These are phyloP conservation scores for Polyergus mexicanus DNA, from an alignment of 1,140 invertebrate species.

Conservation along the genomic window DNA sequence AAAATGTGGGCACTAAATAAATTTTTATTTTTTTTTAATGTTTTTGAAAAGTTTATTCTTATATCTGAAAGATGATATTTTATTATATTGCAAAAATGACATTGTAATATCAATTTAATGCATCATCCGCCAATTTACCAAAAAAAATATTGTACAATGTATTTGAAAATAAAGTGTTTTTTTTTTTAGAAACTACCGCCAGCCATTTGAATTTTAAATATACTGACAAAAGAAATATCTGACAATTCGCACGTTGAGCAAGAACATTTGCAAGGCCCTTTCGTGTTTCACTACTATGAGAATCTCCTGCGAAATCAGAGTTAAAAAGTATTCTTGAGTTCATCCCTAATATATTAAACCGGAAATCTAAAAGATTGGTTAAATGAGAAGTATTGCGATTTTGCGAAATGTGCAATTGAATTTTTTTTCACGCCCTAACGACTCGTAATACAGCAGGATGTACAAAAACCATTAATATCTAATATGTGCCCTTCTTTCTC, in stretches of 20 bases:
- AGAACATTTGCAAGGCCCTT: constrained; percentile 14
- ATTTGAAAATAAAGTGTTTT: constrained; percentile 16
- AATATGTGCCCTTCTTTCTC: not conserved
- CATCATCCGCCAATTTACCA: not conserved
- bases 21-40: not conserved
- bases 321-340: constrained; percentile 47
- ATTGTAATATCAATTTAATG: constrained; percentile 10
- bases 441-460: not conserved
- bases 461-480: constrained; percentile 23
- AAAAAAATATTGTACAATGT: not conserved
- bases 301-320: constrained; percentile 8
- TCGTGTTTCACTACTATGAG: not conserved
- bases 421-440: constrained; percentile 15
- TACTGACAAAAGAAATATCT: constrained; percentile 33
- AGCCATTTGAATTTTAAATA: constrained; percentile 5
- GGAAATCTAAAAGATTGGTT: constrained; percentile 23
- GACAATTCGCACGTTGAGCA: constrained; percentile 6
- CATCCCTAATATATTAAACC: constrained; percentile 33
- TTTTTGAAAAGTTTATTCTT: not conserved
- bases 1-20: not conserved
- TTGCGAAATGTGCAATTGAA: constrained; percentile 21
- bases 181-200: constrained; percentile 13
- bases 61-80: not conserved
- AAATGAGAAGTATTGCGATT: constrained; percentile 52
- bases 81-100: constrained; percentile 7